Conservation (phyloP, 2,888 invertebrate genomes). For the Synanthedon vespiformis region DNA sequence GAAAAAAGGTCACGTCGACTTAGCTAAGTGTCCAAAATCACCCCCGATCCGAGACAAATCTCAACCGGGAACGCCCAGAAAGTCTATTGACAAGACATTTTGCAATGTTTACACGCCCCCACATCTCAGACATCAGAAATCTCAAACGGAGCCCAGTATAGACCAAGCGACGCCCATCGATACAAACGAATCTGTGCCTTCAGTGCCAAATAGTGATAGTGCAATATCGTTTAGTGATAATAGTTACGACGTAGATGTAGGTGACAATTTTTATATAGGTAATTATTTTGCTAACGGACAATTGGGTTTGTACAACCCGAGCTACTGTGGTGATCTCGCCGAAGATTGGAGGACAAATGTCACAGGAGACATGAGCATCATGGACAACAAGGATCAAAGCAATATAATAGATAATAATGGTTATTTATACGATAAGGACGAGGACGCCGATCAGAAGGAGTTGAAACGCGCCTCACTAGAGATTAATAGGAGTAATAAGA, state of each 20-base stretch:
- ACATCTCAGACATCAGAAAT: slow-evolving; percentile 52
- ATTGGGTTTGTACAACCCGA: slow-evolving; percentile 53
- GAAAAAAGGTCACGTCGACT: slow-evolving; percentile 24
- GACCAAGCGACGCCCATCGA: slow-evolving; percentile 33
- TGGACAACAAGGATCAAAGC: slow-evolving; percentile 49
- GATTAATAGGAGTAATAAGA: slow-evolving; percentile 74
- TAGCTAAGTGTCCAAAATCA: slow-evolving; percentile 42
- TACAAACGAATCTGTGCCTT: slow-evolving; percentile 49
- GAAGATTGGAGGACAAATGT: slow-evolving; percentile 47
- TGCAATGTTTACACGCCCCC: slow-evolving; percentile 67
- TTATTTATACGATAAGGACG: slow-evolving; percentile 64
- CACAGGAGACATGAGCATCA: slow-evolving; percentile 31
- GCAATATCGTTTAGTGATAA: slow-evolving; percentile 61
- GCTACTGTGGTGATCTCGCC: slow-evolving; percentile 42
- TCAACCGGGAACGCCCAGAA: slow-evolving; percentile 45
- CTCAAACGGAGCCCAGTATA: slow-evolving; percentile 44
- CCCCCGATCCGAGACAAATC: slow-evolving; percentile 49
- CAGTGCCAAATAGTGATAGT: slow-evolving; percentile 69
- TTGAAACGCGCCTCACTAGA: slow-evolving; percentile 72
- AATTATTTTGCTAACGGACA: slow-evolving; percentile 64
- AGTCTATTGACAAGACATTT: slow-evolving; percentile 51
- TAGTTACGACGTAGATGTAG: slow-evolving; percentile 52
- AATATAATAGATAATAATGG: slow-evolving; percentile 62
- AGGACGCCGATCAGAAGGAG: slow-evolving; percentile 69
- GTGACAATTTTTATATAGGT: slow-evolving; percentile 64